Base-by-base conservation (phyloP, 2,797 vertebrate species). In the Sebastes hopkinsi region DNA sequence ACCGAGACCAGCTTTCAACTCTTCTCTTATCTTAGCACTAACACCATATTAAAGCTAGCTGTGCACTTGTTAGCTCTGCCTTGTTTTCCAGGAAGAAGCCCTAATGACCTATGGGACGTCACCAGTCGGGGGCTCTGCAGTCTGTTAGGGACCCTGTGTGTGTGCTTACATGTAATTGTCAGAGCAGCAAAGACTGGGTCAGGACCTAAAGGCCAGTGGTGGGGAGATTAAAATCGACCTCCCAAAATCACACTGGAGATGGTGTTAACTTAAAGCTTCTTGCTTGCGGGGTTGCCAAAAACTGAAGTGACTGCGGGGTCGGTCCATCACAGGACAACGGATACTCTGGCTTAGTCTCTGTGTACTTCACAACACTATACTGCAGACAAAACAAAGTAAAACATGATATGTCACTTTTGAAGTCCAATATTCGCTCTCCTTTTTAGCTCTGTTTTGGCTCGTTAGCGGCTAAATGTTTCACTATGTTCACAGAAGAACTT, bases 51-150 rank as follows among this genome's bases (percentile, higher is more conserved):
- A 91, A 91, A 87, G 29, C 84, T 87, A 13, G 11, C 79, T 55
- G 62, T 65, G 74, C 80, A 81, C 88, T 91, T 89, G 86, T 89
- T 90, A 87, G 85, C 87, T 30, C 80, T 32, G 78, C 77, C 73
- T 70, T 87, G 86, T 88, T 91, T 89, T 87, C 67, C 79, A 72
- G 70, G 80, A 85, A 82, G 77, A 46, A 58, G 79, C 84, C 86
- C 14, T 93, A 91, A 94, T 92, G 91, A 92, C 89, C 88, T 89
- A 3, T 76, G 91, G 93, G 92, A 89, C 59, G 74, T 72, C 80
- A 65, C 72, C 79, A 68, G 67, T 82, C 56, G 16, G 82, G 81
- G 69, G 77, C 72, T 73, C 72, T 60, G 86, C 77, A 77, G 84
- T 84, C 85, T 81, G 84, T 87, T 90, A 87, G 86, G 77, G 69